Conservation (phyloP, 2,888 invertebrate genomes). For the Xylota segnis region DNA sequence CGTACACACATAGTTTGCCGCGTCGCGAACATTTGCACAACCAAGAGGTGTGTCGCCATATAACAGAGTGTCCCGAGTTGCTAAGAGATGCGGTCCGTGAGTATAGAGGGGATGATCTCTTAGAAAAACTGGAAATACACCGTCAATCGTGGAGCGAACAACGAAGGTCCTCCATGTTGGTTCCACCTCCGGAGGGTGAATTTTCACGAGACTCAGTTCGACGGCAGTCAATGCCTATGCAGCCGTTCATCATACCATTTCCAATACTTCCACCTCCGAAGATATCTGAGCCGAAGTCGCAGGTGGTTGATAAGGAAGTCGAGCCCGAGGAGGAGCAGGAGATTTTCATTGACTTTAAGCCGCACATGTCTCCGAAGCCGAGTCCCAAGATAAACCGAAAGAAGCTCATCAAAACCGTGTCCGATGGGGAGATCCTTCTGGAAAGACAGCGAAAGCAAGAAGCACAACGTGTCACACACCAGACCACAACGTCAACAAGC, state of each 20-base stretch:
- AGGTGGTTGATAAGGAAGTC: slow-evolving; percentile 79
- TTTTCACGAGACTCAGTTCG: slow-evolving; percentile 73
- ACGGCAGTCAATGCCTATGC: slow-evolving; percentile 76
- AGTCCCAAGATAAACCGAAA: slow-evolving; percentile 86
- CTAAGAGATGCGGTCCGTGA: slow-evolving; percentile 77
- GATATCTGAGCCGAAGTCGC: slow-evolving; percentile 79
- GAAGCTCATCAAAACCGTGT: slow-evolving; percentile 90
- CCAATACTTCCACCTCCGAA: slow-evolving; percentile 79
- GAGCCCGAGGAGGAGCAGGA: slow-evolving; percentile 88
- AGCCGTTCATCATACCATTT: slow-evolving; percentile 60
- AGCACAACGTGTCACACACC: slow-evolving; percentile 44
- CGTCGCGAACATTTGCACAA: slow-evolving; percentile 81
- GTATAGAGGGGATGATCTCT: slow-evolving; percentile 62
- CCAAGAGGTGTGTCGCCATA: slow-evolving; percentile 83
- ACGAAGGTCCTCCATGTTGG: slow-evolving; percentile 66
- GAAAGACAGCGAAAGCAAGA: slow-evolving; percentile 60
- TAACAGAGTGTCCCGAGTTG: slow-evolving; percentile 83
- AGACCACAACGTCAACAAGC: slow-evolving; percentile 39
- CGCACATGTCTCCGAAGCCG: slow-evolving; percentile 88
- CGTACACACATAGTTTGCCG: slow-evolving; percentile 83
- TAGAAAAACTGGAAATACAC: slow-evolving; percentile 67
- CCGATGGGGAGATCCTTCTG: slow-evolving; percentile 85
- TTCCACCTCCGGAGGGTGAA: slow-evolving; percentile 35
- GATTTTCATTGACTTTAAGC: slow-evolving; percentile 95
- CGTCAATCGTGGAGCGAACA: slow-evolving; percentile 69